Evolutionary conservation across 1,140 invertebrate genomes (phyloP).

Genomic region (Phenacoccus solenopsis): DNA sequence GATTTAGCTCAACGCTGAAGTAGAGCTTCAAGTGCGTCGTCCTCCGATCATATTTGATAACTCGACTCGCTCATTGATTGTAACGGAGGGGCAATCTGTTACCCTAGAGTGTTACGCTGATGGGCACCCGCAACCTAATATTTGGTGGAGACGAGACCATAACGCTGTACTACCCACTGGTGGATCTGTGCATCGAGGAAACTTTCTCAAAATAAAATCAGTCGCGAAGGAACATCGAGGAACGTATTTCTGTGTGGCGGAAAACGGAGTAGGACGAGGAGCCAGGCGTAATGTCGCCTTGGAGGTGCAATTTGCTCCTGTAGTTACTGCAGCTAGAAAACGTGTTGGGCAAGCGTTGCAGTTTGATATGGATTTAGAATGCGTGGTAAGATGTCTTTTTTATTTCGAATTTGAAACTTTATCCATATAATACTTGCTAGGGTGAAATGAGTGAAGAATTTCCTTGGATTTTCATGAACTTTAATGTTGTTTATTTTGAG

Average conservation of each 20-base stretch:
- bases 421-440: too few species aligned
- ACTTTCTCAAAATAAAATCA: slow-evolving; percentile 59
- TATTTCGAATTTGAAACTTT: too few species aligned
- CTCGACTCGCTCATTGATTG: slow-evolving; percentile 72
- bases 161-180: slow-evolving; percentile 84
- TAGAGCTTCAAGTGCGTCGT: slow-evolving; percentile 66
- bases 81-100: slow-evolving; percentile 63
- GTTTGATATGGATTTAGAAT: slow-evolving; percentile 85
- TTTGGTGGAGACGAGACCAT: slow-evolving; percentile 85
- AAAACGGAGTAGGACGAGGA: slow-evolving; percentile 77
- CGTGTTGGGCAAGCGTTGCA: slow-evolving; percentile 73
- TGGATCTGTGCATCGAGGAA: slow-evolving; percentile 70
- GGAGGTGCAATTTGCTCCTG: slow-evolving; percentile 77
- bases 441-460: too few species aligned
- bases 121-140: slow-evolving; percentile 65
- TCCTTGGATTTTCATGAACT: too few species aligned
- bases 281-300: slow-evolving; percentile 73
- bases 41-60: slow-evolving; percentile 87
- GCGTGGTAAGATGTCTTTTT: slow-evolving; percentile 50
- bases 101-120: slow-evolving; percentile 76
- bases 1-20: slow-evolving; percentile 46
- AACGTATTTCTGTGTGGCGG: slow-evolving; percentile 86
- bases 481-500: too few species aligned
- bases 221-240: slow-evolving; percentile 80
- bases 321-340: slow-evolving; percentile 68